phyloP scores from a whole-genome alignment of 2,888 invertebrate species.

The Sinhomidia bicolor region DNA sequence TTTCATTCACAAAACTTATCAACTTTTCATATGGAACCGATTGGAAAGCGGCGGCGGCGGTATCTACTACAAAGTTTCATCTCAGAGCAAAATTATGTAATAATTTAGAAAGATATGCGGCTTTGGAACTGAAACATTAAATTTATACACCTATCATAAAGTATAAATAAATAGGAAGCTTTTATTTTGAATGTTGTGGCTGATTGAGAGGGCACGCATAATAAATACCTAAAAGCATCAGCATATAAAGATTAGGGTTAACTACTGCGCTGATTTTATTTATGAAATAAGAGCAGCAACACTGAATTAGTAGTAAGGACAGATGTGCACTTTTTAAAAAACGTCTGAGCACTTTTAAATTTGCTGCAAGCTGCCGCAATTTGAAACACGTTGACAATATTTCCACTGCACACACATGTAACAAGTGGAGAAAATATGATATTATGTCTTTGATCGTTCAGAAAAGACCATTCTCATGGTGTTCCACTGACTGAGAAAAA shows the following conservation, averaged over 20 bases:
- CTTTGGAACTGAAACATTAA: constrained; percentile 7
- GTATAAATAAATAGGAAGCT: not conserved
- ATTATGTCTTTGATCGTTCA: not conserved
- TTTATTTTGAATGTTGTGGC: not conserved
- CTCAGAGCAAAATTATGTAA: too few relatives aligned
- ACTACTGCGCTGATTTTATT: not conserved
- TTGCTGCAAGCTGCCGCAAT: not conserved
- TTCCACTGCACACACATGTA: not conserved
- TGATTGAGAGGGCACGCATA: not conserved
- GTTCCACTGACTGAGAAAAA: not conserved
- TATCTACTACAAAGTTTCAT: too few relatives aligned
- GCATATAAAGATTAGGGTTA: constrained; percentile 1
- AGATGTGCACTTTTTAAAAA: constrained; percentile 14
- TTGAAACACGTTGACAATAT: not conserved
- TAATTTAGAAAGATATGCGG: not conserved
- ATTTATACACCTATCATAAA: not conserved
- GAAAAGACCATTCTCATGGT: not conserved
- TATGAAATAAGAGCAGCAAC: not conserved
- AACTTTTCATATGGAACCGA: constrained; percentile 10
- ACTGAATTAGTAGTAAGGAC: not conserved
- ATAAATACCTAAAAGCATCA: not conserved
- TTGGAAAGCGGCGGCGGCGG: not conserved
- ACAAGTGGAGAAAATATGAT: constrained; percentile 50
- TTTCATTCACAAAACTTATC: constrained; percentile 14
- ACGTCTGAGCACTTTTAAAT: not conserved